These are phyloP conservation scores for Etheostoma perlongum DNA, from an alignment of 2,797 vertebrate species.

Conservation along the genomic window DNA sequence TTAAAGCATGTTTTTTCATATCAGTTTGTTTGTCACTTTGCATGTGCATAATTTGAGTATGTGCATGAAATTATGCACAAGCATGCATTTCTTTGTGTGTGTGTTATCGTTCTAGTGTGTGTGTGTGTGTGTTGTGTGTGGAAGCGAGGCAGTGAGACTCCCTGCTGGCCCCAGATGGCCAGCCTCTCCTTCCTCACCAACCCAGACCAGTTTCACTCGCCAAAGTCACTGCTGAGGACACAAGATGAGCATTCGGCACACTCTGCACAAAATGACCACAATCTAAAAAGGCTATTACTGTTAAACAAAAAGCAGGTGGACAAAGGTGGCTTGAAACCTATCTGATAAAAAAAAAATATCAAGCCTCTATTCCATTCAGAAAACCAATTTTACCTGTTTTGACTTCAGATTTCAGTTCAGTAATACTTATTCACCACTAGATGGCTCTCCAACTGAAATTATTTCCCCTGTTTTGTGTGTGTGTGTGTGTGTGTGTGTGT, in stretches of 20 bases:
- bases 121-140: constrained; percentile 32
- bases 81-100: constrained; percentile 20
- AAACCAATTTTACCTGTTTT: not conserved
- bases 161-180: constrained; percentile 77
- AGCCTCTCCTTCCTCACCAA: constrained; percentile 57
- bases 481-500: not conserved
- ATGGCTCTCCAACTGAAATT: constrained; percentile 61
- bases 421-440: constrained; percentile 61
- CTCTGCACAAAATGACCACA: constrained; percentile 38
- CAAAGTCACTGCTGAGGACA: constrained; percentile 74
- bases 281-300: not conserved
- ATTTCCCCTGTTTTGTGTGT: not conserved
- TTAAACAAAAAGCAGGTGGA: constrained; percentile 10
- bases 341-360: not conserved
- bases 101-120: not conserved
- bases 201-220: constrained; percentile 36
- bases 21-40: constrained; percentile 61
- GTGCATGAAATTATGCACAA: constrained; percentile 43
- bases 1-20: constrained; percentile 52
- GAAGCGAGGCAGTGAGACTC: constrained; percentile 49
- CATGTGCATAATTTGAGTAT: constrained; percentile 51
- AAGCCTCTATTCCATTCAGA: constrained; percentile 18
- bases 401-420: not conserved
- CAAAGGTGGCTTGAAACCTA: constrained; percentile 4
- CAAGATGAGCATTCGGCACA: constrained; percentile 30